Evolutionary conservation across 2,113 vertebrate species (phyloP).

Genomic region (Suricata suricatta): DNA sequence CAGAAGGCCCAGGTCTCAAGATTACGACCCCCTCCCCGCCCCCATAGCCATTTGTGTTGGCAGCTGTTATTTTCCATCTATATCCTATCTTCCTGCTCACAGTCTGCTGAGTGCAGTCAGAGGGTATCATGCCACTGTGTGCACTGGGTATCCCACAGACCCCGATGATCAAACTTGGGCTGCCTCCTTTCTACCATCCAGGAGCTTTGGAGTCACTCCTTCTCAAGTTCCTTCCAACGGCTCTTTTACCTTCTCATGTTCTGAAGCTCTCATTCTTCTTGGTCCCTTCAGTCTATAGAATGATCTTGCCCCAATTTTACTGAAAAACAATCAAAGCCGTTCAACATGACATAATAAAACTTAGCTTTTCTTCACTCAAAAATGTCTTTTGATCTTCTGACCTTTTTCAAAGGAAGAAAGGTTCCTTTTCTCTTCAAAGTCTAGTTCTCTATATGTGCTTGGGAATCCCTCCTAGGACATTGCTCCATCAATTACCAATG

Average conservation of each 20-base stretch:
- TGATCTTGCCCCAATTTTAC: not conserved
- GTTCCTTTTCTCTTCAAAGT: not conserved
- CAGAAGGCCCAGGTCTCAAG: not conserved
- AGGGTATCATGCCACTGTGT: not conserved
- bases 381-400: not conserved
- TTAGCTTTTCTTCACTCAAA: not conserved
- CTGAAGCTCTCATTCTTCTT: not conserved
- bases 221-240: not conserved
- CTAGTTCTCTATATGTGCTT: not conserved
- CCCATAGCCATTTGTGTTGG: not conserved
- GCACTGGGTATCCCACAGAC: not conserved
- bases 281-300: not conserved
- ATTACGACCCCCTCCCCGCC: not conserved
- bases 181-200: not conserved
- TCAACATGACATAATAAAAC: not conserved
- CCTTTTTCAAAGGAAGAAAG: not conserved
- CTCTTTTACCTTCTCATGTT: not conserved
- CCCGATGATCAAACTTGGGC: not conserved
- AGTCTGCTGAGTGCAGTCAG: not conserved
- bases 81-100: not conserved
- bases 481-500: not conserved
- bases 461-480: not conserved
- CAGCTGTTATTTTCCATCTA: not conserved
- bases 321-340: not conserved
- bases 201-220: not conserved